These are phyloP conservation scores for Triplophysa tibetana DNA, from an alignment of 2,113 vertebrate genomes.

Conservation along the genomic window DNA sequence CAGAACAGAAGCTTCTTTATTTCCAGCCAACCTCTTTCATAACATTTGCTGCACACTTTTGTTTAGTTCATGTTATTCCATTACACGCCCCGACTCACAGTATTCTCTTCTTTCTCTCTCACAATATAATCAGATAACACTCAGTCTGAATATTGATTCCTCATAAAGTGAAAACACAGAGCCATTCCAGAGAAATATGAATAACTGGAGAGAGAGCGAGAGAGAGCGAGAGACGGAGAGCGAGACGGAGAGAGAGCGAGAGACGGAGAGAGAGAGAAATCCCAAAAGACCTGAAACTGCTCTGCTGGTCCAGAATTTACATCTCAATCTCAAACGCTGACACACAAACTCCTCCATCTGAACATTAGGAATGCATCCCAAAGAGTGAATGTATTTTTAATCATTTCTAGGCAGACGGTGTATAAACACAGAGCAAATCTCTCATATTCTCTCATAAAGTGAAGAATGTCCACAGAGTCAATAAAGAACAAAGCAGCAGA, in stretches of 20 bases:
- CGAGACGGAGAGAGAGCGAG: too few relatives aligned
- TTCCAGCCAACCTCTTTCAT: too few relatives aligned
- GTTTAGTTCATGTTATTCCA: not conserved
- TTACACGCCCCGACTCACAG: conserved; percentile 6
- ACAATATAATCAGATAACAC: conserved; percentile 17
- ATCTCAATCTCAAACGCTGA: conserved; percentile 1
- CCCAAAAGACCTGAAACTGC: not conserved
- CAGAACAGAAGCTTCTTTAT: too few relatives aligned
- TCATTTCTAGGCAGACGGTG: not conserved
- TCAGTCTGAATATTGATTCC: conserved; percentile 35
- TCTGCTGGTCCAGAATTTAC: not conserved
- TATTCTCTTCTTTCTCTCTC: not conserved
- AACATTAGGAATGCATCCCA: not conserved
- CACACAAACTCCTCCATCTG: not conserved
- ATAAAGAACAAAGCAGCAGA: not conserved
- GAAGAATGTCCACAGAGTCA: conserved; percentile 1
- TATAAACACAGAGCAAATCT: not conserved
- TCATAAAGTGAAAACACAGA: conserved; percentile 16
- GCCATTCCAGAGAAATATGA: not conserved
- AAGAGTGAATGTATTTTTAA: not conserved
- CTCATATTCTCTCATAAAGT: not conserved
- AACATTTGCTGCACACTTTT: not conserved
- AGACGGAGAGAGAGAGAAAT: not conserved
- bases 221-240: too few relatives aligned
- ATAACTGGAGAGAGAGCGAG: not conserved